A percentile compares a stretch with the other conserved stretches of the same genome.
Evolutionary conservation across 2,888 invertebrate genomes (phyloP).

Genomic region (Acanthopleura granulata): DNA sequence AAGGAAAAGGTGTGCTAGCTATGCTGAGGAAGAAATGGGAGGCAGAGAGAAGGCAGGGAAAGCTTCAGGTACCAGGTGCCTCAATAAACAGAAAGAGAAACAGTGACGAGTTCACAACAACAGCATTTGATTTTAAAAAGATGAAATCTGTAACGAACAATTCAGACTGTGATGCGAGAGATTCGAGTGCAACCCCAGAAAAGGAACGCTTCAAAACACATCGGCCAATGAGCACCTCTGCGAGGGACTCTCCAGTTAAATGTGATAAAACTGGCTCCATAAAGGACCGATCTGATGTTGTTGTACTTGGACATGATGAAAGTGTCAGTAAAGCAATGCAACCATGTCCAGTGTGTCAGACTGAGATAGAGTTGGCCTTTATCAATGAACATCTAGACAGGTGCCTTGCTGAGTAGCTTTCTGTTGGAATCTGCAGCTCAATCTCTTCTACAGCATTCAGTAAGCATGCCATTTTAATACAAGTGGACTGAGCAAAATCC

Average conservation of each 20-base stretch:
- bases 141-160: background rate
- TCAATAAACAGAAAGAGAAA: background rate
- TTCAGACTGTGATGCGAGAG: background rate
- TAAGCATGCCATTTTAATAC: too few relatives aligned
- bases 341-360: slow-evolving; percentile 54
- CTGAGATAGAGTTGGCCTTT: slow-evolving; percentile 31
- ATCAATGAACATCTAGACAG: slow-evolving; percentile 59
- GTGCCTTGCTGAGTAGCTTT: slow-evolving; percentile 29
- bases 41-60: slow-evolving; percentile 1
- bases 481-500: too few relatives aligned
- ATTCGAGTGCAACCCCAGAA: background rate
- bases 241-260: background rate
- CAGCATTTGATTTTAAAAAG: background rate
- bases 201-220: background rate
- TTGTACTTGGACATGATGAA: background rate
- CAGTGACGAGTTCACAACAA: background rate
- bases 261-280: background rate
- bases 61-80: background rate
- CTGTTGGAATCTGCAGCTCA: too few relatives aligned
- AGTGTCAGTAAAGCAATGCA: slow-evolving; percentile 8
- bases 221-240: background rate
- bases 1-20: background rate
- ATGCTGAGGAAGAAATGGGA: slow-evolving; percentile 18
- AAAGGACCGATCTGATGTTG: background rate
- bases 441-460: too few relatives aligned